Base-by-base conservation (phyloP, 1,140 invertebrate genomes). In the Brachystomella parvula region DNA sequence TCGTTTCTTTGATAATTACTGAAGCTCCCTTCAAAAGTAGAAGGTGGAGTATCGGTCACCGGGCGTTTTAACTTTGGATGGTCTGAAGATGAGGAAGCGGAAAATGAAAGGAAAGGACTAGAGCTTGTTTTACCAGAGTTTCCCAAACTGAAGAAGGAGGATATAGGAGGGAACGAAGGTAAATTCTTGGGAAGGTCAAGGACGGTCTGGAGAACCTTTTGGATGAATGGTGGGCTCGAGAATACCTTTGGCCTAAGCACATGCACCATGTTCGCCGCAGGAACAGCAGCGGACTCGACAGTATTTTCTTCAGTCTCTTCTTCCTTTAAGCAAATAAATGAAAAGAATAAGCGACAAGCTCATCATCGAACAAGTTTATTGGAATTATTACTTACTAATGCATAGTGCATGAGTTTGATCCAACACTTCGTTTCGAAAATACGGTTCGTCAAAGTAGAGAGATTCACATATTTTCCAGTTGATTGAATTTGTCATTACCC, bases 401-500 rank as follows among this genome's bases (percentile, higher is more conserved):
- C 21, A 49, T 26, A 53, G 24, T 47, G 81, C 66, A 83, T 86
- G 32, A 82, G 74, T 84, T 92, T 87, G 79, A n/a, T 93, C 92
- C 1, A 85, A 85, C 0, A 96, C 80, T 76, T 92, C 88, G 73
- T 92, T 85, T 74, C 87, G 82, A 75, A 89, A 95, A 28, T 83
- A 79, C 63, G 86, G 82, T 78, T 96, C 86, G n/a, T 87, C 85
- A 75, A 87, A 86, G 79, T 94, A 96, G 78, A 98, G 92, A 28
- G 85, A 82, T 80, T 96, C 87, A 63, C 98, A 78, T 67, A 92
- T 81, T 67, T 90, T 83, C 95, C 96, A 98, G 75, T 95, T 88
- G 71, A 99, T 94, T 2, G 94, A 92, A 24, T 59, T 86, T 75
- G 92, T 92, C 86, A 98, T 89, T 12, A 96, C 94, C 61, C 94